phyloP scores from a whole-genome alignment of 2,888 invertebrate species.

The Syritta pipiens region DNA sequence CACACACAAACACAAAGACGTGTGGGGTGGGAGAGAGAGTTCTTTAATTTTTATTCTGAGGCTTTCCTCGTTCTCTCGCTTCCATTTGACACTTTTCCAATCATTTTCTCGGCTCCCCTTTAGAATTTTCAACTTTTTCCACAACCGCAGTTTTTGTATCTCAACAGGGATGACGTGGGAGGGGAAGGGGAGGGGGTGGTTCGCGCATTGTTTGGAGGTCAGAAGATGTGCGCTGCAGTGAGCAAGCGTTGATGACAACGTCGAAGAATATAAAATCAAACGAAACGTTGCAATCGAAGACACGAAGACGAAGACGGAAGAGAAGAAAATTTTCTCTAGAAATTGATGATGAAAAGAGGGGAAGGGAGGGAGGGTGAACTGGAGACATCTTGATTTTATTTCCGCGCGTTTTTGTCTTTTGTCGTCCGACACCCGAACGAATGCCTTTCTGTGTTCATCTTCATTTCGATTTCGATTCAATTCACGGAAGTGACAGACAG shows the following conservation, averaged over 20 bases:
- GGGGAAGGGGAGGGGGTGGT: background rate
- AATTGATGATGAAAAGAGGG: slow-evolving; percentile 40
- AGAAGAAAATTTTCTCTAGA: slow-evolving; percentile 33
- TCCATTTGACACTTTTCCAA: slow-evolving; percentile 66
- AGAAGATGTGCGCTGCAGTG: slow-evolving; percentile 33
- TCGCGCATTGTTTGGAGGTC: slow-evolving; percentile 45
- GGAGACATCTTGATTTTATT: slow-evolving; percentile 64
- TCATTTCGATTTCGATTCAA: slow-evolving; percentile 52
- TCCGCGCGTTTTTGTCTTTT: slow-evolving; percentile 59
- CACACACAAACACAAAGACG: background rate
- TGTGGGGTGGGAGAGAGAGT: slow-evolving; percentile 10
- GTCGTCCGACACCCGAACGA: no score
- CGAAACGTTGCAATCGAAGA: slow-evolving; percentile 46
- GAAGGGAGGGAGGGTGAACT: background rate
- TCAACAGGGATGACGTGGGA: background rate
- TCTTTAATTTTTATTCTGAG: slow-evolving; percentile 56
- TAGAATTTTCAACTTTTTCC: slow-evolving; percentile 38
- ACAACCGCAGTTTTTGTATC: slow-evolving; percentile 32
- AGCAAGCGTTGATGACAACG: slow-evolving; percentile 43
- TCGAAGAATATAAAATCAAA: slow-evolving; percentile 54
- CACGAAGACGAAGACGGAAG: slow-evolving; percentile 36
- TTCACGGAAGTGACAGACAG: slow-evolving; percentile 50
- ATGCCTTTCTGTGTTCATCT: slow-evolving; percentile 56
- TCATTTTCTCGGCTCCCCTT: slow-evolving; percentile 45
- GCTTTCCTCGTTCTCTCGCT: slow-evolving; percentile 31